phyloP scores from a whole-genome alignment of 2,797 vertebrate species.

The Anisognathus igniventris region DNA sequence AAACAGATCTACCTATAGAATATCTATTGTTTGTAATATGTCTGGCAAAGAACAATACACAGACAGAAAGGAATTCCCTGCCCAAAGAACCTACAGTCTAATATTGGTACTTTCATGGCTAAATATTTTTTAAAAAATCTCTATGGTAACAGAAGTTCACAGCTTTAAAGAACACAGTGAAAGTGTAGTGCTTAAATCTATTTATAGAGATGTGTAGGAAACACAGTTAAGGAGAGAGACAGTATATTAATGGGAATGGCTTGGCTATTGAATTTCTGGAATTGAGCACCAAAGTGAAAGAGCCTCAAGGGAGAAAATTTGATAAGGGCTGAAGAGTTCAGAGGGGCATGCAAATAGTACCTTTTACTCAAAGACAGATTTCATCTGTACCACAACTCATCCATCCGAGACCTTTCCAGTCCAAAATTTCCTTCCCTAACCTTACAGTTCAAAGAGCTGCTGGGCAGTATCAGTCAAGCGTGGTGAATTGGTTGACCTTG shows the following conservation, averaged over 20 bases:
- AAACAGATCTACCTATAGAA: not conserved
- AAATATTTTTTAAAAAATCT: constrained; percentile 42
- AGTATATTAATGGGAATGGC: constrained; percentile 62
- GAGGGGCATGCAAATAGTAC: not conserved
- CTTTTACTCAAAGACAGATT: not conserved
- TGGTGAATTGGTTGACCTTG: not conserved
- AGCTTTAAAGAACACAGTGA: constrained; percentile 70
- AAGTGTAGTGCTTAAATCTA: constrained; percentile 69
- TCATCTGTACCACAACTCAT: not conserved
- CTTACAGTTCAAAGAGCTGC: not conserved
- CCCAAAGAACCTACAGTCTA: constrained; percentile 28
- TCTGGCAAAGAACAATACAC: not conserved
- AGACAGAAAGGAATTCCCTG: constrained; percentile 31
- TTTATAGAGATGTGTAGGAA: constrained; percentile 76
- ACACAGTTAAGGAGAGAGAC: constrained; percentile 70
- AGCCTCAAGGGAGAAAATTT: not conserved
- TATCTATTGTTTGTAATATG: not conserved
- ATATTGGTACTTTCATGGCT: constrained; percentile 14
- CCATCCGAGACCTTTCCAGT: not conserved
- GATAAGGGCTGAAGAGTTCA: not conserved
- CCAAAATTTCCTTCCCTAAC: not conserved
- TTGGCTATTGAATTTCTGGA: constrained; percentile 55
- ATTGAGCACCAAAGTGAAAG: constrained; percentile 16
- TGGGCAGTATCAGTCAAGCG: not conserved
- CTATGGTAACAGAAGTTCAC: constrained; percentile 74